Base-by-base conservation (phyloP, 2,113 vertebrate genomes). In the Thunnus thynnus region DNA sequence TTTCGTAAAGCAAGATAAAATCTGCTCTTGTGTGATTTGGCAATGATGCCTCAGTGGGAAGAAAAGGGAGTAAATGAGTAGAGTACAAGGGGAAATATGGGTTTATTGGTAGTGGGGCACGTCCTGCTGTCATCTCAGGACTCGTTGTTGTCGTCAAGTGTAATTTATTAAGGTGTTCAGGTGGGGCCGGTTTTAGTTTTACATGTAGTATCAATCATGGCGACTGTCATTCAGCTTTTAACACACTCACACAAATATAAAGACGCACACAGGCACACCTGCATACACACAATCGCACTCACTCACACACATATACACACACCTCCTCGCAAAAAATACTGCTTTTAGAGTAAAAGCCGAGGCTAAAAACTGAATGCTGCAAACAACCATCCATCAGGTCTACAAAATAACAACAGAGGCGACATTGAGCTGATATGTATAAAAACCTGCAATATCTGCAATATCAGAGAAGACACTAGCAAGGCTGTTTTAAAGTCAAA, bases 201-300 rank as follows among this genome's bases (percentile, higher is more conserved):
- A 90, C 88, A 91, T 87, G 84, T 86, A 58, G 66, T 84, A 90
- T 92, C 88, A 88, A 93, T 93, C 91, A 87, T 14, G 5, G 47
- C 55, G 55, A 22, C 13, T 75, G 88, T 78, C 48, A 14, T 76
- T 80, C 65, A 58, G 86, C 76, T 67, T 91, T 86, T 86, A 86
- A 83, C 74, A 72, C 46, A 48, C 25, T 36, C 16, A 32, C 50
- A 70, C 46, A 22, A 32, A 50, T 13, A 3, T 22, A 44, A n/a
- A 13, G 20, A 62, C 18, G 48, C 61, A 60, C 16, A 41, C 44
- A 62, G 12, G 13, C 46, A 78, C 71, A 51, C 27, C 27, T 30
- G 27, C 48, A 8, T 51, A 25, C 52, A 62, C 7, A 18, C 46
- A 51, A 6, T 17, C 14, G 12, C 22, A 51, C 55, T 48, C 30